Conservation (phyloP, 1,140 invertebrate genomes). For the Asobara japonica region DNA sequence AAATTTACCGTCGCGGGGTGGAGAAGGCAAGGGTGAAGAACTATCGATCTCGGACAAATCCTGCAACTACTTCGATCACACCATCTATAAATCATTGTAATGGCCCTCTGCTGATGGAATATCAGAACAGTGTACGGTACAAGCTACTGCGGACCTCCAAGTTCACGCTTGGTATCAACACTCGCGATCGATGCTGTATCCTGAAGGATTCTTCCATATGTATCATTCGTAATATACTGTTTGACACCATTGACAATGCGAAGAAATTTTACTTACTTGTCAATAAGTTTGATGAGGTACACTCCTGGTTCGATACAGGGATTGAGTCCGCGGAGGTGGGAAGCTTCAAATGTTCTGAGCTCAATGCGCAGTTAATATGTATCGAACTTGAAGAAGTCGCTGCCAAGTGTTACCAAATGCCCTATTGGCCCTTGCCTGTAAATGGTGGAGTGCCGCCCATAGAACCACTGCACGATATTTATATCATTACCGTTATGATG, state of each 20-base stretch:
- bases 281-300: not conserved
- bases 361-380: not conserved
- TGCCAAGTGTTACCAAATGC: not conserved
- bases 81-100: too few species aligned
- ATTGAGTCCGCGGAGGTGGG: not conserved
- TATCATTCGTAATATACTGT: not conserved
- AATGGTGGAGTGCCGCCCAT: not conserved
- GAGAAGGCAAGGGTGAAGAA: constrained; percentile 29
- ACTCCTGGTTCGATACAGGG: not conserved
- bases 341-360: not conserved
- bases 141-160: not conserved
- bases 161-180: not conserved
- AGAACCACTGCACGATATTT: not conserved
- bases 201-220: not conserved
- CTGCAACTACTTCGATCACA: not conserved
- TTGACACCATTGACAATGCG: not conserved
- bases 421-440: not conserved
- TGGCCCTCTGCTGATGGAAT: too few species aligned
- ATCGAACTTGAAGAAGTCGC: not conserved
- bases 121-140: too few species aligned
- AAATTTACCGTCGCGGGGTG: constrained; percentile 44
- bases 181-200: not conserved
- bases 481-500: not conserved
- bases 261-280: not conserved
- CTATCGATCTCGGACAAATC: not conserved